These are phyloP conservation scores for Caenorhabditis afra DNA, from an alignment of 2,888 invertebrate species.

Conservation along the genomic window DNA sequence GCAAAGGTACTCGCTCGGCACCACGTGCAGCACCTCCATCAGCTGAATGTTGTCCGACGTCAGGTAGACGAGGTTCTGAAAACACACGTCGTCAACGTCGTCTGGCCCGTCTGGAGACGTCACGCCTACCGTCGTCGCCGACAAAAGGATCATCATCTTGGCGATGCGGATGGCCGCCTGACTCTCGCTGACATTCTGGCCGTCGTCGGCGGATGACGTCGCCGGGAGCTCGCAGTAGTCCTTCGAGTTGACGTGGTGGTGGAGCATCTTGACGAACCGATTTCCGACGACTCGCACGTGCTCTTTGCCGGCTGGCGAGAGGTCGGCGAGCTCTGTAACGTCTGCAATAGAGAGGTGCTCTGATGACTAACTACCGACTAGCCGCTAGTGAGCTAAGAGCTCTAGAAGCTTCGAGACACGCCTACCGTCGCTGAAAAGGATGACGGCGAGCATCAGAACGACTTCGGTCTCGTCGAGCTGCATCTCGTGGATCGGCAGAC, in stretches of 20 bases:
- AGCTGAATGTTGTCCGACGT: constrained; percentile 75
- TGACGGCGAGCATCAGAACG: constrained; percentile 70
- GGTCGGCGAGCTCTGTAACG: constrained; percentile 64
- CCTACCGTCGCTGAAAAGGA: constrained; percentile 69
- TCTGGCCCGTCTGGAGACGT: constrained; percentile 7
- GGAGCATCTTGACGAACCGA: constrained; percentile 63
- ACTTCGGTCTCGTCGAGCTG: constrained; percentile 70
- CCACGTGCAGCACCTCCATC: constrained; percentile 73
- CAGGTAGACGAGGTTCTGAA: constrained; percentile 75
- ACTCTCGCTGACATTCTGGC: constrained; percentile 26
- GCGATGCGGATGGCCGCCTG: constrained; percentile 70
- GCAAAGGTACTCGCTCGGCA: constrained; percentile 50
- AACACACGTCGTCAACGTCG: too few species aligned
- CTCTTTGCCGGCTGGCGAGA: constrained; percentile 63
- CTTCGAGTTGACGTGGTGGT: constrained; percentile 64
- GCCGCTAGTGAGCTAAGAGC: constrained; percentile 12
- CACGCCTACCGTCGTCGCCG: constrained; percentile 73
- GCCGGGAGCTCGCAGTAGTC: constrained; percentile 35
- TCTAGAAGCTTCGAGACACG: constrained; percentile 11
- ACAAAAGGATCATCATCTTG: constrained; percentile 72
- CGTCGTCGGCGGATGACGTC: constrained; percentile 1
- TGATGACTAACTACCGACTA: constrained; percentile 20
- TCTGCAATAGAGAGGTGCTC: constrained; percentile 35
- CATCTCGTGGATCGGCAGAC: constrained; percentile 70
- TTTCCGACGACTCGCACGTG: constrained; percentile 61